phyloP scores from a whole-genome alignment of 1,140 invertebrate species.

The Halesus radiatus region DNA sequence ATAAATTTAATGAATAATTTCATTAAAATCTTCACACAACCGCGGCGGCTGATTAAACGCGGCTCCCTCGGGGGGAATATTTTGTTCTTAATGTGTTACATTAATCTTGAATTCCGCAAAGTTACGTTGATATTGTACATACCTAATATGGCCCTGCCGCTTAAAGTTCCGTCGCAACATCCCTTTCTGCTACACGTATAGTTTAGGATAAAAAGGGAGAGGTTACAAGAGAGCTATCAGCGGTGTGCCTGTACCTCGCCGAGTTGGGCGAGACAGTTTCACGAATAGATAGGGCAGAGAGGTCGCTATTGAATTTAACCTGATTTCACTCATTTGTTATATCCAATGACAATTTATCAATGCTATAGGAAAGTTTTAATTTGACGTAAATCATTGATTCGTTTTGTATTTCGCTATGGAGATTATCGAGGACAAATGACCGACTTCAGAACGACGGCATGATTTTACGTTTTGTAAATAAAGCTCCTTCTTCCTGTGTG shows the following conservation, averaged over 20 bases:
- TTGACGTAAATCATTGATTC: constrained; percentile 22
- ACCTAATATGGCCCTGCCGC: not conserved
- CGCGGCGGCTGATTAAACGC: constrained; percentile 26
- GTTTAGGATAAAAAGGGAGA: too few relatives aligned
- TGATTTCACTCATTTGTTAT: constrained; percentile 20
- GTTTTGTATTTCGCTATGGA: constrained; percentile 6
- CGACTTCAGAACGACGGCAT: not conserved
- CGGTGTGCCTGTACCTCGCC: not conserved
- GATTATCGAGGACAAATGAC: constrained; percentile 19
- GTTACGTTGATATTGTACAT: constrained; percentile 19
- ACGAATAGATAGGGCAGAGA: not conserved
- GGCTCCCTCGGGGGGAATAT: constrained; percentile 25
- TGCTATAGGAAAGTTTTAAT: constrained; percentile 25
- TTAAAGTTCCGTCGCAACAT: too few relatives aligned
- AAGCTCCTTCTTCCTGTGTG: not conserved
- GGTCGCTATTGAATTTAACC: constrained; percentile 14
- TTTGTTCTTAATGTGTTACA: constrained; percentile 31
- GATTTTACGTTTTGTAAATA: constrained; percentile 9
- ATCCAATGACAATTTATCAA: constrained; percentile 29
- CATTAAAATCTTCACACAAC: constrained; percentile 33
- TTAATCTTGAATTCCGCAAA: constrained; percentile 32
- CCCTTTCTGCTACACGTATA: too few relatives aligned
- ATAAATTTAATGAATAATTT: constrained; percentile 32
- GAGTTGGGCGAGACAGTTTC: not conserved
- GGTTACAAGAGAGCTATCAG: too few relatives aligned